Conservation (phyloP, 2,888 invertebrate species). For the Penaeus monodon region DNA sequence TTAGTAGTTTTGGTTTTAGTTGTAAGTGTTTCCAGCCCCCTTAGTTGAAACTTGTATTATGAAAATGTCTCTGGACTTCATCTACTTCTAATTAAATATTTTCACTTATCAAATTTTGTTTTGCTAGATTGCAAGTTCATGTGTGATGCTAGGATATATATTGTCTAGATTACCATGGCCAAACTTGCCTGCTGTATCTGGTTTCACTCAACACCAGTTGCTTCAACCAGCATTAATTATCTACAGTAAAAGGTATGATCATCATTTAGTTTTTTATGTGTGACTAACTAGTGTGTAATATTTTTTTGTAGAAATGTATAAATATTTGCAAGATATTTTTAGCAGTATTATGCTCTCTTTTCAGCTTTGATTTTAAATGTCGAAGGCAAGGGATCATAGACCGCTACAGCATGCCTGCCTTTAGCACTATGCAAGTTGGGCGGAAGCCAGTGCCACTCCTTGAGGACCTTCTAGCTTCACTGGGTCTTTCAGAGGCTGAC, state of each 20-base stretch:
- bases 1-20: no score
- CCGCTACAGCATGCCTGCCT: conserved; percentile 22
- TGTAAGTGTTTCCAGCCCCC: no score
- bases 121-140: conserved; percentile 28
- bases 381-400: conserved; percentile 28
- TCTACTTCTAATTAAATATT: no score
- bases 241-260: conserved; percentile 25
- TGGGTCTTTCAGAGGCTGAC: conserved; percentile 11
- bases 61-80: no score
- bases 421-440: conserved; percentile 22
- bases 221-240: conserved; percentile 33
- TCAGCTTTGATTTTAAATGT: conserved; percentile 29
- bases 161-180: conserved; percentile 31
- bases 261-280: background rate
- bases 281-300: background rate
- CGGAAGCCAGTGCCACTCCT: conserved; percentile 11
- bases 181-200: conserved; percentile 13
- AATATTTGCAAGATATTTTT: no score
- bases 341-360: background rate
- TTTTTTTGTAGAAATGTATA: background rate
- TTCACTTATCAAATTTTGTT: background rate
- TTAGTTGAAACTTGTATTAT: no score
- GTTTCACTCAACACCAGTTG: conserved; percentile 32
- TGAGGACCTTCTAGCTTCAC: conserved; percentile 12
- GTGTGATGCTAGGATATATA: conserved; percentile 36